Conservation (phyloP, 1,140 invertebrate species). For the Rhopalosiphum padi region DNA sequence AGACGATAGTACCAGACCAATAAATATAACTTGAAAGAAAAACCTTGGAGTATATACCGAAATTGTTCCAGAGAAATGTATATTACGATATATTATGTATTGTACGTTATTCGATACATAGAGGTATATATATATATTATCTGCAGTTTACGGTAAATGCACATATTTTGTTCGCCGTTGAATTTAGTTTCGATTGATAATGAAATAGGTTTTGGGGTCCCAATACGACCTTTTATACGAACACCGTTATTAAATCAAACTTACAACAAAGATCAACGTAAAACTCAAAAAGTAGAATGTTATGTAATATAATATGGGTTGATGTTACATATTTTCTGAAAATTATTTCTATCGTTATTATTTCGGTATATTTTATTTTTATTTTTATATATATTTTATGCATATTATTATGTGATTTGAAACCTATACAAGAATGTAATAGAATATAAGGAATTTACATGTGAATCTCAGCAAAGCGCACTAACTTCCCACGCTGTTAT, state of each 20-base stretch:
- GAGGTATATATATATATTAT: background rate
- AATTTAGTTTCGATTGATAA: background rate
- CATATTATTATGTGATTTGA: background rate
- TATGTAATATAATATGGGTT: background rate
- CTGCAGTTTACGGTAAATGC: background rate
- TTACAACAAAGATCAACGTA: background rate
- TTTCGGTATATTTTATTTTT: too few species aligned
- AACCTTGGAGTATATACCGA: background rate
- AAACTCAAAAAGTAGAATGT: background rate
- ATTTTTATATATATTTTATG: background rate
- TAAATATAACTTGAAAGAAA: constrained; percentile 1
- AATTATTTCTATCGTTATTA: background rate
- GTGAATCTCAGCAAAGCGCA: background rate
- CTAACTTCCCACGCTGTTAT: background rate
- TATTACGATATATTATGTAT: background rate
- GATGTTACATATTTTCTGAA: background rate
- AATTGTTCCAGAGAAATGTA: background rate
- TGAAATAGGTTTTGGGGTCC: background rate
- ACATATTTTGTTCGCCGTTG: background rate
- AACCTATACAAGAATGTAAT: background rate
- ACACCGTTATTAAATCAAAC: background rate
- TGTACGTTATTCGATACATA: background rate
- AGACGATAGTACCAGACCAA: background rate
- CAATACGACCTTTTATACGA: background rate
- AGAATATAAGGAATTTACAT: background rate